Evolutionary conservation across 2,888 invertebrate species (phyloP), one percentile per base, ranked within the genome.

Genomic region (Apotomis turbidana): DNA sequence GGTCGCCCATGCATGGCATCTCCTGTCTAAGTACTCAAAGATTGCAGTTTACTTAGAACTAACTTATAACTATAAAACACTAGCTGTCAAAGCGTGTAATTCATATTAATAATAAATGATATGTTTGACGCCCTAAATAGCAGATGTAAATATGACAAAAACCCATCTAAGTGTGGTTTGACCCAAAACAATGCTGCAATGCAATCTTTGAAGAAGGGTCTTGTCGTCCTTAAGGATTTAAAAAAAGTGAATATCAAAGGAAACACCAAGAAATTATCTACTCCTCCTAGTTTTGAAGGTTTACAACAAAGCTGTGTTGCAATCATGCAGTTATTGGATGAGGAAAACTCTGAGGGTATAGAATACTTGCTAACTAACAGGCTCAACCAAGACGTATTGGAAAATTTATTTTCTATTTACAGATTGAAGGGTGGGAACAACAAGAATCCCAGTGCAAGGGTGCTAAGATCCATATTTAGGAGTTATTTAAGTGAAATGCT

Each of bases 391-490:
- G 62, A 62, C 10, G 62, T 62, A 1, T n/a, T 62, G 12, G 62
- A 62, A 62, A 64, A 64, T 64, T 13, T 64, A 55, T 64, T 54
- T 44, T 64, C 54, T 3, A 8, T 64, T 12, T 64, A 64, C n/a
- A 13, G 54, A 27, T 27, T 66, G 8, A 66, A 66, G 46, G 66
- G 54, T 12, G 57, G 57, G 46, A 66, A 66, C 12, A 66, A 66
- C 27, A 66, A 66, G 44, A 66, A 66, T 12, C 66, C 66, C 3
- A 66, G 27, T 13, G 66, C 55, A 12, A 15, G 57, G 15, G 3
- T 36, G 0, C 15, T 66, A 12, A 15, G 66, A 12, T 66, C 66
- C 8, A 9, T 66, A 3, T 66, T 66, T 46, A 41, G 66, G 3
- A 66, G 66, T 15, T 57, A 66, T 13, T 10, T 66, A 9, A 46